Conservation (phyloP, 2,113 vertebrate genomes). For the Camelus bactrianus region DNA sequence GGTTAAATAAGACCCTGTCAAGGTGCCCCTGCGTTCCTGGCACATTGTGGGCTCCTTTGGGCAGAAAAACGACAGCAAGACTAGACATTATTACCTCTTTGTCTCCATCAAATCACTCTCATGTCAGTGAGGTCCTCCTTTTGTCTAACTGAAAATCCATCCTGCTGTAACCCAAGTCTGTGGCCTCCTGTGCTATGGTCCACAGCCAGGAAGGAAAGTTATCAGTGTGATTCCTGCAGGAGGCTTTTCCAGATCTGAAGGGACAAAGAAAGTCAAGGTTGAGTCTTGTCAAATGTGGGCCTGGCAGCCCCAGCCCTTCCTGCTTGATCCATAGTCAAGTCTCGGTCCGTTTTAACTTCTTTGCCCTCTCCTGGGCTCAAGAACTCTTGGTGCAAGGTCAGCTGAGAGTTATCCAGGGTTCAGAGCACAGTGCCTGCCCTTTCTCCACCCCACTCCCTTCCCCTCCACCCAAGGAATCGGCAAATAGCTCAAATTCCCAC, state of each 20-base stretch:
- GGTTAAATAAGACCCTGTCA: background rate
- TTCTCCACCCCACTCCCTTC: background rate
- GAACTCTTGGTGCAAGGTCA: background rate
- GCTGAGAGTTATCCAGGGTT: background rate
- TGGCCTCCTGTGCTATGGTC: background rate
- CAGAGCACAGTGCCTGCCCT: background rate
- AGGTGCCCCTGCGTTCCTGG: background rate
- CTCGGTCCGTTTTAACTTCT: background rate
- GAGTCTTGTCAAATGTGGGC: background rate
- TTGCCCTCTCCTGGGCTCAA: background rate
- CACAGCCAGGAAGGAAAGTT: background rate
- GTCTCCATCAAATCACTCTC: background rate
- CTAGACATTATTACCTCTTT: background rate
- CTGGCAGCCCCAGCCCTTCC: background rate
- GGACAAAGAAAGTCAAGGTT: background rate
- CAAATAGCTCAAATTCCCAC: conserved; percentile 63
- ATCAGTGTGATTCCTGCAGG: background rate
- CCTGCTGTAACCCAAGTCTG: background rate
- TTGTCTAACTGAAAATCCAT: background rate
- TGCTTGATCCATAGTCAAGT: background rate
- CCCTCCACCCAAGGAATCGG: background rate
- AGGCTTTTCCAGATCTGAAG: background rate
- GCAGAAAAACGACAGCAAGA: background rate
- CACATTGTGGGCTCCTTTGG: background rate
- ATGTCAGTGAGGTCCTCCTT: background rate